Evolutionary conservation across 2,113 vertebrate genomes (phyloP), one percentile per base, ranked within the genome.

Genomic region (Rhinopithecus roxellana): DNA sequence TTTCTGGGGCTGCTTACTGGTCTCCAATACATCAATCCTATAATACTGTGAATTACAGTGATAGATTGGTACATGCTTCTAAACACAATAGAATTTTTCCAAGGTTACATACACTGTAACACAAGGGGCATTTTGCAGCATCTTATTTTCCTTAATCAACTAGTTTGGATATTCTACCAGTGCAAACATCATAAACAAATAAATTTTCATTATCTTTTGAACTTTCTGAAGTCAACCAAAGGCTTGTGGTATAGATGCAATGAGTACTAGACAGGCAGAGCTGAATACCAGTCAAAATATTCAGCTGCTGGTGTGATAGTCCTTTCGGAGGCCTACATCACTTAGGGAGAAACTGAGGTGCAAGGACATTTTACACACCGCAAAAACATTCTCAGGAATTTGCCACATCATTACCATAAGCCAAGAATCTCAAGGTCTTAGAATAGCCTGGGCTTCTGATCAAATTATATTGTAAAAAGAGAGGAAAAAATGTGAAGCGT

Each of bases 221-320:
- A 96, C 96, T 97, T 83, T 89, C 78, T 78, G 32, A 82, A 96
- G 86, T 93, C 85, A 96, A 82, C 27, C 77, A 94, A 93, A 84
- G 35, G 72, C 80, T 52, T 70, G 11, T 6, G 17, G 70, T 70
- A 94, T 11, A 86, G 40, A 45, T 55, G 81, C 75, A 88, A 93
- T 3, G 23, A 79, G 50, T 38, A 72, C 32, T 67, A 10, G 52
- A 45, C 5, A 61, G 70, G 79, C 43, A 94, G 38, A 48, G 35
- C 25, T 74, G 45, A 85, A 88, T 48, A 20, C 78, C n/a, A 25
- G 78, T 78, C 74, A 95, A 92, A 86, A 95, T 83, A 95, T 80
- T 50, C 67, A 81, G 89, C 38, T 64, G n/a, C 79, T 61, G n/a
- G 50, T 32, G 0, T 67, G 43, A 48, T 64, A 81, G 48, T 79